A percentile compares a stretch with the other conserved stretches of the same genome.
These are phyloP conservation scores for Hylia prasina DNA, from an alignment of 2,113 vertebrate genomes.

Conservation along the genomic window DNA sequence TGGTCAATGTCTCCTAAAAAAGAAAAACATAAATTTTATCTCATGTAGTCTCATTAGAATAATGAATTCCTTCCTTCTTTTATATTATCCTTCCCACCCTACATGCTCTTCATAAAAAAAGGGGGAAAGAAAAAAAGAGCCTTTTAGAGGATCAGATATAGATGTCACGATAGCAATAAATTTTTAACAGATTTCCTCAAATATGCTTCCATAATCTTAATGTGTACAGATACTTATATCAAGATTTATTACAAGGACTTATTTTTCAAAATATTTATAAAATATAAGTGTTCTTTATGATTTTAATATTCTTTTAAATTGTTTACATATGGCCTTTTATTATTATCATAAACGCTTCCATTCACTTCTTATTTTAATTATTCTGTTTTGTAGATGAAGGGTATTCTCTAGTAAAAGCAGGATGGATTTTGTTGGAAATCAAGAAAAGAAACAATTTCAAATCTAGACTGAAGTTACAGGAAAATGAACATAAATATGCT, in stretches of 20 bases:
- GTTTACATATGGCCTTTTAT: neutral
- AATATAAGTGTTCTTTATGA: neutral
- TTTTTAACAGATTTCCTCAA: neutral
- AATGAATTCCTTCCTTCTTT: neutral
- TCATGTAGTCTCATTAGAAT: neutral
- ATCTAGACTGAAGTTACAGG: neutral
- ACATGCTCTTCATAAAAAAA: rapidly evolving
- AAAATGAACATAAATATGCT: neutral
- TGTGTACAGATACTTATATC: neutral
- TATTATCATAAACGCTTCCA: neutral
- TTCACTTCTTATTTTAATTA: neutral
- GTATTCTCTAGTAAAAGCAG: neutral
- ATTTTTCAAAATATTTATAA: neutral
- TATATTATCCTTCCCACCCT: neutral
- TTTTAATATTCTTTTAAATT: neutral
- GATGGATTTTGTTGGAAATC: neutral
- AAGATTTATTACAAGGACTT: neutral
- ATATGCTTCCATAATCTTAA: neutral
- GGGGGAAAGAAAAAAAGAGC: too few relatives aligned
- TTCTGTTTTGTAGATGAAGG: neutral
- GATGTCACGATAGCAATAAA: neutral
- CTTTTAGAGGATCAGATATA: neutral
- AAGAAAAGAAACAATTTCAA: neutral
- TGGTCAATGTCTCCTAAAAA: neutral
- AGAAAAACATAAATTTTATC: neutral